phyloP scores from a whole-genome alignment of 2,797 vertebrate species.

The Leucoraja ocellata region DNA sequence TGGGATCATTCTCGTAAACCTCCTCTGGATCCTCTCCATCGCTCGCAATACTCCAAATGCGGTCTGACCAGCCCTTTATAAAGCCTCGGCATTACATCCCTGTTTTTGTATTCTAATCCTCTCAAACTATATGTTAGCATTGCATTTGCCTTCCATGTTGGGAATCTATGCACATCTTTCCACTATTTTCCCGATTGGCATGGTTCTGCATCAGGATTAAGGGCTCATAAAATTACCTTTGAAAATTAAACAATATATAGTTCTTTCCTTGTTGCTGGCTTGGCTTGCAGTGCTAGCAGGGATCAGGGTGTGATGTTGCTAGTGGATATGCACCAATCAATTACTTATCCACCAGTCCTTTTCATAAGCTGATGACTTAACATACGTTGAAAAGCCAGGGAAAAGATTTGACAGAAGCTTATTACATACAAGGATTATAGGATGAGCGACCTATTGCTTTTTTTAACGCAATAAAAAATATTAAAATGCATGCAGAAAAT shows the following conservation, averaged over 20 bases:
- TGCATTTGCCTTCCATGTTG: too few species aligned
- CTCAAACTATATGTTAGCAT: too few species aligned
- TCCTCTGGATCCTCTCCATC: too few species aligned
- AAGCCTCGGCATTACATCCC: too few species aligned
- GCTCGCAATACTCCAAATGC: too few species aligned
- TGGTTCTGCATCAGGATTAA: background rate
- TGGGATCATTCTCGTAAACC: too few species aligned
- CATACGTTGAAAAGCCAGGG: background rate
- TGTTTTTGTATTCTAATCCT: too few species aligned
- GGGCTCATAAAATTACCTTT: background rate
- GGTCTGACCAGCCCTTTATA: too few species aligned
- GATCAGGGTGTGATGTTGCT: background rate
- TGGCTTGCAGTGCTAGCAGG: too few species aligned
- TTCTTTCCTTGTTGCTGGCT: too few species aligned
- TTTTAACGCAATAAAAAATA: background rate
- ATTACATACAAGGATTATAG: background rate
- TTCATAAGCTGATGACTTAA: background rate
- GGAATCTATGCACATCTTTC: background rate
- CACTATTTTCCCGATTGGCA: background rate
- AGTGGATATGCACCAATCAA: background rate
- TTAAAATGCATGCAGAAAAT: background rate
- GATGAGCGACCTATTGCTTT: background rate
- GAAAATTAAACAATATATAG: background rate
- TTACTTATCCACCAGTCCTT: background rate
- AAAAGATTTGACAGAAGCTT: background rate